phyloP scores from a whole-genome alignment of 2,888 invertebrate species.

The Xestia rhomboidea region DNA sequence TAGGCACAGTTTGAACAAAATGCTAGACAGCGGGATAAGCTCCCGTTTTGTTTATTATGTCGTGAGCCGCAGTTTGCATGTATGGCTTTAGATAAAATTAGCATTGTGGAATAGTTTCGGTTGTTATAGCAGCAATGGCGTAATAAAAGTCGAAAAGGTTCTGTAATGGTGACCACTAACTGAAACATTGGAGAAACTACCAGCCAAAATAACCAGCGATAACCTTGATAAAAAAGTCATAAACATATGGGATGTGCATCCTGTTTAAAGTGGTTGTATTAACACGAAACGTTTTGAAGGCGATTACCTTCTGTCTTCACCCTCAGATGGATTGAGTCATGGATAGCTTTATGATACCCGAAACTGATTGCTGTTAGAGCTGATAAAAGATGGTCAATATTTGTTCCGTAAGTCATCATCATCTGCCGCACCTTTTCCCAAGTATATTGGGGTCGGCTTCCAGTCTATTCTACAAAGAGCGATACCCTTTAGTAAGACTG shows the following conservation, averaged over 20 bases:
- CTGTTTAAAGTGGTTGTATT: neutral
- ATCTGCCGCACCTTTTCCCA: no score
- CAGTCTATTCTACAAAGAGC: no score
- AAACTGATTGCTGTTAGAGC: neutral
- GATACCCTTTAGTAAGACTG: no score
- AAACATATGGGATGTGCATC: neutral
- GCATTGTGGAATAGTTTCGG: slow-evolving; percentile 18
- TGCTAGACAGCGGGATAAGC: slow-evolving; percentile 37
- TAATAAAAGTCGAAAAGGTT: neutral
- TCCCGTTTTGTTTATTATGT: slow-evolving; percentile 53
- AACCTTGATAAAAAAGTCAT: neutral
- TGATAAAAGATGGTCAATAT: neutral
- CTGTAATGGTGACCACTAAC: neutral
- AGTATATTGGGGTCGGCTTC: no score
- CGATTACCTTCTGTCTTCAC: neutral
- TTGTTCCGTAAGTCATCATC: neutral
- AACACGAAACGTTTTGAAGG: neutral
- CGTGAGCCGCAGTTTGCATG: slow-evolving; percentile 25
- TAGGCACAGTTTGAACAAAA: slow-evolving; percentile 46
- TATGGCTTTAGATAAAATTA: slow-evolving; percentile 42
- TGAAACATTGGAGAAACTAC: neutral
- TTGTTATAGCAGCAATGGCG: neutral
- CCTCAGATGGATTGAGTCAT: neutral
- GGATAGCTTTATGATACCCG: neutral
- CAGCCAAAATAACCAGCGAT: neutral